Base-by-base conservation (phyloP, 2,797 vertebrate genomes). In the Podarcis lilfordi region DNA sequence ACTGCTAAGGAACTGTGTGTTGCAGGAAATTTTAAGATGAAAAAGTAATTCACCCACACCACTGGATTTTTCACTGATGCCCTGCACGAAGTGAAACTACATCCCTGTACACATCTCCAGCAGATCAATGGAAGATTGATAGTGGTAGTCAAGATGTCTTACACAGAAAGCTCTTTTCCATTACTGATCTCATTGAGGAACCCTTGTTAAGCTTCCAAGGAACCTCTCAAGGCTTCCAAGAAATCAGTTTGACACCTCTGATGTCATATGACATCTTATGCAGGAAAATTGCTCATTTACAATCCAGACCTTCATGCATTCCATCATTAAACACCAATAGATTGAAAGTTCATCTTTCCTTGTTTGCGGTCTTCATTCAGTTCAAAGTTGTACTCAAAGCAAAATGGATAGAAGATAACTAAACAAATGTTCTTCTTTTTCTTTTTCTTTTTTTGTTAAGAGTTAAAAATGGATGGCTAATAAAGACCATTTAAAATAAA, bases 401-500 rank as follows among this genome's bases (percentile, higher is more conserved):
- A 55, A 91, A 92, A 89, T 61, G 92, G 84, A 88, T 9, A 94
- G 91, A 92, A 94, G 86, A 95, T 96, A 95, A 85, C 95, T 94
- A 96, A 95, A 91, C 93, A 94, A 92, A 88, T 82, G 68, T 87
- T 95, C 84, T 19, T 77, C 80, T 82, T 80, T 59, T 94, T 77
- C 45, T 86, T 66, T 68, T 94, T 86, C 91, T 96, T 82, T 93
- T 96, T 95, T 92, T 94, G 92, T 95, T 92, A 91, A 93, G 94
- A 97, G 92, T 97, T 91, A 96, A 96, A 82, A 96, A 97, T 93
- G 94, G 95, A 95, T 95, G 94, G 93, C 96, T 97, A 97, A 97
- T 97, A 97, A 97, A 97, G 96, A 96, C 94, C 94, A 95, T 97
- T 97, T 97, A 97, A 97, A 97, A 97, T 97, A 97, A 97, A 97